phyloP scores from a whole-genome alignment of 2,888 invertebrate species.

The Philhelius pedissequus region DNA sequence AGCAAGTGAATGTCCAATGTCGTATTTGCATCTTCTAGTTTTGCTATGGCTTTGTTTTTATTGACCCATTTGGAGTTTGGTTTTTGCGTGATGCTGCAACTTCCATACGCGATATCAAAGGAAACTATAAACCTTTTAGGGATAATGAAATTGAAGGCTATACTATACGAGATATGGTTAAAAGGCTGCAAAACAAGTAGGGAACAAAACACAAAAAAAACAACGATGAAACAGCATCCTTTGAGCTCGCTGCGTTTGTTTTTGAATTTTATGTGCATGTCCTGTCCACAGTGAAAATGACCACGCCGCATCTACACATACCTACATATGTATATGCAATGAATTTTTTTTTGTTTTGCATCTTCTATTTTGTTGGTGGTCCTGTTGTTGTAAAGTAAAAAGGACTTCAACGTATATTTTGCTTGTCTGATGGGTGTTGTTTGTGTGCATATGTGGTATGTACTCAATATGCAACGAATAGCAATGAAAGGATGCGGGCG shows the following conservation, averaged over 20 bases:
- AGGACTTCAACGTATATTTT: background rate
- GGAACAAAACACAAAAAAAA: background rate
- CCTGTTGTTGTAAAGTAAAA: constrained; percentile 48
- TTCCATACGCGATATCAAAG: constrained; percentile 52
- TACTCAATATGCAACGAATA: constrained; percentile 47
- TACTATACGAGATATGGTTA: constrained; percentile 33
- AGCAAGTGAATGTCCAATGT: constrained; percentile 59
- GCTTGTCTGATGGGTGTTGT: constrained; percentile 35
- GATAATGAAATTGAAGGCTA: constrained; percentile 67
- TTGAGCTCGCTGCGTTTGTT: constrained; percentile 64
- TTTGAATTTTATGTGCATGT: constrained; percentile 55
- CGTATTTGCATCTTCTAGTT: constrained; percentile 45
- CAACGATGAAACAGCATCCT: constrained; percentile 29
- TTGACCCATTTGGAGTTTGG: constrained; percentile 59
- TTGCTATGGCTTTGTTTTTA: constrained; percentile 19
- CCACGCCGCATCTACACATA: constrained; percentile 35
- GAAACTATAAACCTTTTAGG: constrained; percentile 63
- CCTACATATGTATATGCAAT: constrained; percentile 8
- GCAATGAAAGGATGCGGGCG: constrained; percentile 46
- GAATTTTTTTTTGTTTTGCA: constrained; percentile 47
- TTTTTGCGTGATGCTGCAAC: constrained; percentile 48
- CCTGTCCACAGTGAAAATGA: constrained; percentile 33
- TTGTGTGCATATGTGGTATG: constrained; percentile 43
- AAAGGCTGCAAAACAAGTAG: constrained; percentile 4
- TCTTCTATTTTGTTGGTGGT: constrained; percentile 27